Evolutionary conservation across 2,113 vertebrate species (phyloP), one percentile per base, ranked within the genome.

Genomic region (Amazona guildingii): DNA sequence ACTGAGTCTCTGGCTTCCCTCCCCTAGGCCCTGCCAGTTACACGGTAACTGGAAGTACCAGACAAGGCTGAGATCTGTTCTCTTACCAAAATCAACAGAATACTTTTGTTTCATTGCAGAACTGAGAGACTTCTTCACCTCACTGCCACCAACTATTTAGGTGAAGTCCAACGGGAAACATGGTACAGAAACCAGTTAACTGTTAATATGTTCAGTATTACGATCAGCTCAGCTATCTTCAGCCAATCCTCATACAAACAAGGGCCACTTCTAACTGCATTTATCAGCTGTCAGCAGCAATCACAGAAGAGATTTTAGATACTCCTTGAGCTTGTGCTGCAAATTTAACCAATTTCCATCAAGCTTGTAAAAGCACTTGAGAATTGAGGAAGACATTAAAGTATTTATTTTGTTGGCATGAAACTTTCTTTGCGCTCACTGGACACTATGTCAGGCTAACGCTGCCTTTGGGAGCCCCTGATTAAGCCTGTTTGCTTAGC

Each of bases 1-100:
- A 41, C 72, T 59, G 66, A 91, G 96, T 95, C 95, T 93, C 94
- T 92, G 94, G 72, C 94, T 96, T 97, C 96, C 94, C 85, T 97
- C 91, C 93, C 94, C 88, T 84, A 86, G 69, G 75, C 44, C 52
- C 95, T 96, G 97, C 90, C 96, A 95, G 93, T 90, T 80, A 86
- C 72, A n/a, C 2, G 46, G 95, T 92, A 97, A 97, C 92, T 73
- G 96, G 95, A 97, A 97, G 87, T 7, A 96, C 90, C 48, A 92
- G 54, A 94, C 64, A 93, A 92, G 94, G 90, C 39, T 76, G 88
- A 95, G 81, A 89, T 70, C 16, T 95, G 84, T 84, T 96, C 93
- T 97, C 78, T 95, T 90, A 74, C 11, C 75, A 43, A 21, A 96
- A 95, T 97, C 93, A 96, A 88, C 33, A 46, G 86, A 86, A 84